Evolutionary conservation across 2,888 invertebrate genomes (phyloP).

Genomic region (Nemapogon koenigi): DNA sequence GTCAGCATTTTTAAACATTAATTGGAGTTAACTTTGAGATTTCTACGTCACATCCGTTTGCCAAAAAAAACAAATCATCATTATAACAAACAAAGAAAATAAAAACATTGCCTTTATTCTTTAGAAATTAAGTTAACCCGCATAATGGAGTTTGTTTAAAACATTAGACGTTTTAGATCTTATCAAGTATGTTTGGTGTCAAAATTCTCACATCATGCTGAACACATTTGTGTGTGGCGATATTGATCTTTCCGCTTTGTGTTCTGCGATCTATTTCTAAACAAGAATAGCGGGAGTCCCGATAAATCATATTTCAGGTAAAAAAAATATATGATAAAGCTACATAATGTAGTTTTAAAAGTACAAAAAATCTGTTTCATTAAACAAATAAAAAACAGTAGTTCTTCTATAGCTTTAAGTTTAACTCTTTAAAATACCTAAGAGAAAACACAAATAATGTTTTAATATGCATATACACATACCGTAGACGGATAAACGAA

Average conservation of each 20-base stretch:
- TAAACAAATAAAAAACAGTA: too few relatives aligned
- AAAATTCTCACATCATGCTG: constrained; percentile 63
- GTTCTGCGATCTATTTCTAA: constrained; percentile 48
- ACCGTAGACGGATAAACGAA: too few relatives aligned
- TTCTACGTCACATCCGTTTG: too few relatives aligned
- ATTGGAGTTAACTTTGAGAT: too few relatives aligned
- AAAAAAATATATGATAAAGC: too few relatives aligned
- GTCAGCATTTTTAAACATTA: too few relatives aligned
- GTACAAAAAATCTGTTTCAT: too few relatives aligned
- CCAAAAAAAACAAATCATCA: constrained; percentile 21
- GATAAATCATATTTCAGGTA: constrained; percentile 46
- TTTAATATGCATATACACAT: too few relatives aligned
- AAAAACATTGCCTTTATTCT: constrained; percentile 50
- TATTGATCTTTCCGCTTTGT: constrained; percentile 49
- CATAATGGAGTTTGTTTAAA: constrained; percentile 63
- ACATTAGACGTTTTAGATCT: constrained; percentile 60
- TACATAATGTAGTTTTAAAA: too few relatives aligned
- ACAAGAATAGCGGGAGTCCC: constrained; percentile 60
- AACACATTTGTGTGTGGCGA: constrained; percentile 47
- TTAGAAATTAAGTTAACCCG: constrained; percentile 56
- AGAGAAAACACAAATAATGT: too few relatives aligned
- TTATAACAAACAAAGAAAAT: constrained; percentile 38
- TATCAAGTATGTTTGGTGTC: constrained; percentile 59
- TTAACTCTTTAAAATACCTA: too few relatives aligned
- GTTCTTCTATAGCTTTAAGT: too few relatives aligned